A percentile compares a stretch with the other conserved stretches of the same genome.
Evolutionary conservation across 1,140 invertebrate genomes (phyloP).

Genomic region (Drosophila sproati): DNA sequence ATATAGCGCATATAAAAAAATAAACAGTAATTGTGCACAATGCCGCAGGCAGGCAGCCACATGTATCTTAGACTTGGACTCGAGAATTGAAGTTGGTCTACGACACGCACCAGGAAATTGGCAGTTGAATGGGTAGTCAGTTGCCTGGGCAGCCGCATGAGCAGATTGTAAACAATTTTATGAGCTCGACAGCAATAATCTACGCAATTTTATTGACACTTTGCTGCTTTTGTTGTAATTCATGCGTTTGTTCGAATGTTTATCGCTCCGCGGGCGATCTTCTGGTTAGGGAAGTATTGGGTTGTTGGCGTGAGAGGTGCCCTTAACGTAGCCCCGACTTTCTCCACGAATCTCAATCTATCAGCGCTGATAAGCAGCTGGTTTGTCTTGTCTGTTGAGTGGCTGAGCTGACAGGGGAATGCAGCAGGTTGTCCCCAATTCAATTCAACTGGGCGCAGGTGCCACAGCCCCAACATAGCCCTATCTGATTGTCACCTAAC

Average conservation of each 20-base stretch:
- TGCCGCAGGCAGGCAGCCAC: constrained; percentile 39
- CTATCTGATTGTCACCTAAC: constrained; percentile 80
- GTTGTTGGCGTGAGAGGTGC: constrained; percentile 2
- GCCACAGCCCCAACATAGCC: constrained; percentile 35
- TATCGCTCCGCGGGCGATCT: constrained; percentile 62
- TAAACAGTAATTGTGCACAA: constrained; percentile 44
- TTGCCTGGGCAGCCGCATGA: constrained; percentile 11
- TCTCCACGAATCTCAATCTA: constrained; percentile 44
- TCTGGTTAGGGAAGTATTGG: constrained; percentile 4
- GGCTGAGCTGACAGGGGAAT: constrained; percentile 52
- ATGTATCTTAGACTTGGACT: constrained; percentile 13
- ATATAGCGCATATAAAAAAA: constrained; percentile 48
- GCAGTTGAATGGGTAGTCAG: constrained; percentile 62
- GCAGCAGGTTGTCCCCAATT: constrained; percentile 54
- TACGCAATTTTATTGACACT: constrained; percentile 83
- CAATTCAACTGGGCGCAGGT: constrained; percentile 40
- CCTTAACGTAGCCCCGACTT: constrained; percentile 33
- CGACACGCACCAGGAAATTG: constrained; percentile 74
- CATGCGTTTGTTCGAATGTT: constrained; percentile 52
- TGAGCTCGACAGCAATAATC: constrained; percentile 78
- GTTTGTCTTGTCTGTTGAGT: constrained; percentile 31
- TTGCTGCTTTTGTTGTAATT: constrained; percentile 71
- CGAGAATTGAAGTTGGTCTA: constrained; percentile 21
- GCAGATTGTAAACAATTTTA: constrained; percentile 79
- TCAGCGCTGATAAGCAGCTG: constrained; percentile 51